Percentiles rank a stretch among this genome's conserved stretches.
These are phyloP conservation scores for Aphelinus certus DNA, from an alignment of 1,140 invertebrate species.

Conservation along the genomic window DNA sequence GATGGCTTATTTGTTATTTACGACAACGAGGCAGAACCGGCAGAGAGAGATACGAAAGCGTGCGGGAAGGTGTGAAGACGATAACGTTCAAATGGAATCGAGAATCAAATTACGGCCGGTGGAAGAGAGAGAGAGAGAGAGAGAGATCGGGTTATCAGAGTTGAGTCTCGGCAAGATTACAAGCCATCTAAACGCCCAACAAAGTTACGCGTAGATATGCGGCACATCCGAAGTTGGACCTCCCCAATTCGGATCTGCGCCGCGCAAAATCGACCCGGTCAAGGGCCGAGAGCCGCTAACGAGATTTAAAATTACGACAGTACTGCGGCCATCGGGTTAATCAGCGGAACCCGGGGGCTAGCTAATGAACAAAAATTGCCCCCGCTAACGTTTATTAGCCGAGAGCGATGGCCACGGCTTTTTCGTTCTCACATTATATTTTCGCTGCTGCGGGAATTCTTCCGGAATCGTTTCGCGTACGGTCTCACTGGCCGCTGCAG, in stretches of 20 bases:
- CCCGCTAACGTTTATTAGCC: no score
- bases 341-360: no score
- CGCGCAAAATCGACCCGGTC: conserved; percentile 8
- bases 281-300: neutral
- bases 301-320: no score
- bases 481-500: no score
- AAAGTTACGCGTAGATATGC: conserved; percentile 36
- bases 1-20: no score
- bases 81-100: conserved; percentile 39
- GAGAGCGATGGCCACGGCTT: no score
- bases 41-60: neutral
- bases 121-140: neutral
- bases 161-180: conserved; percentile 28
- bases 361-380: no score
- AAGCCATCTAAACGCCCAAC: conserved; percentile 37
- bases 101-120: conserved; percentile 32
- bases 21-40: no score
- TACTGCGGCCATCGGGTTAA: no score
- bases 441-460: no score
- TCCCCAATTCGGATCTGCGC: neutral
- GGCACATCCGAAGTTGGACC: neutral
- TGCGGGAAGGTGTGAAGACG: conserved; percentile 20
- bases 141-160: conserved; percentile 10
- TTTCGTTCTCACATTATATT: no score
- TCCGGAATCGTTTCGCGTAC: no score